Evolutionary conservation across 1,140 invertebrate species (phyloP).

Genomic region (Orius laevigatus): DNA sequence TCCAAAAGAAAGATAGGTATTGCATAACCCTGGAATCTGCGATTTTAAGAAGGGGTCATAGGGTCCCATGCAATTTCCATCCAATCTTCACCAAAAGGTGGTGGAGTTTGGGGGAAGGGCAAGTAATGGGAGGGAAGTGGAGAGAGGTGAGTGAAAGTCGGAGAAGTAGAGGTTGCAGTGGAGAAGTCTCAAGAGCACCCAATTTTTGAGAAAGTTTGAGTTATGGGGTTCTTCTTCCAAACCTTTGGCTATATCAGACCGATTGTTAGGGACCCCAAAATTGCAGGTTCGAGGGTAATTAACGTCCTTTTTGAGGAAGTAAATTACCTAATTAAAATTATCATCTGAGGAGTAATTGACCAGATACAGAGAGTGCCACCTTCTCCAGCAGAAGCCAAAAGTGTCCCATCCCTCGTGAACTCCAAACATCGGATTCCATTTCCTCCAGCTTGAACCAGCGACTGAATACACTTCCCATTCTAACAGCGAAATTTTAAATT

Average conservation of each 20-base stretch:
- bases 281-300: not conserved
- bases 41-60: too few relatives aligned
- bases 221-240: too few relatives aligned
- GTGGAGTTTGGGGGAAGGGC: too few relatives aligned
- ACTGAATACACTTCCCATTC: constrained; percentile 31
- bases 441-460: constrained; percentile 33
- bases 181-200: not conserved
- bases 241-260: not conserved
- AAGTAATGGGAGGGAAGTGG: too few relatives aligned
- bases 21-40: too few relatives aligned
- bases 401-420: constrained; percentile 43
- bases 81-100: too few relatives aligned
- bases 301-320: not conserved
- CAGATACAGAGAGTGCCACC: constrained; percentile 56
- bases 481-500: constrained; percentile 20
- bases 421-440: constrained; percentile 34
- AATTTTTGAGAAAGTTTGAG: too few relatives aligned
- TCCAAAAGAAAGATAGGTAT: not conserved
- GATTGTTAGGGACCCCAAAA: not conserved
- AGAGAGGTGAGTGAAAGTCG: too few relatives aligned
- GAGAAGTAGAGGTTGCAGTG: too few relatives aligned
- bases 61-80: too few relatives aligned
- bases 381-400: constrained; percentile 52
- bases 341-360: not conserved
- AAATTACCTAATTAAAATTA: too few relatives aligned